Evolutionary conservation across 2,888 invertebrate genomes (phyloP).

Genomic region (Chironomus riparius): DNA sequence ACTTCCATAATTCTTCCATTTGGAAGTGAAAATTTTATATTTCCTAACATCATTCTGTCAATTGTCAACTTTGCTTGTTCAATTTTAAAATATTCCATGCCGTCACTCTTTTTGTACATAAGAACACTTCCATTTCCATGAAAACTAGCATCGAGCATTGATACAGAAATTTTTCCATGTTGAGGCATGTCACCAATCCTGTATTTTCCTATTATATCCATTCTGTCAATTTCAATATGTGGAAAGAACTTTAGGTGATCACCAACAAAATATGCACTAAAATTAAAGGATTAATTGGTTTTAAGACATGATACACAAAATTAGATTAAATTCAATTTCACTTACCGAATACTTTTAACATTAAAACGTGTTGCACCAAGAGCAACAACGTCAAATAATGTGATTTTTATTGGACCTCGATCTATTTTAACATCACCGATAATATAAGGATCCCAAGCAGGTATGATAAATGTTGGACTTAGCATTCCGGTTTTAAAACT

Average conservation of each 20-base stretch:
- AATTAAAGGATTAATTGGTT: not conserved
- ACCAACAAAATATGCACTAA: not conserved
- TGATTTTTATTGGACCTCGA: not conserved
- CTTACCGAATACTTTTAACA: not conserved
- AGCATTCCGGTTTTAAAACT: not conserved
- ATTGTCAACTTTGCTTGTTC: not conserved
- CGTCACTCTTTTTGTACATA: not conserved
- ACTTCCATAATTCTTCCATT: not conserved
- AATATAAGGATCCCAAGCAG: not conserved
- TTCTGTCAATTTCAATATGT: not conserved
- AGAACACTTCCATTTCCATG: not conserved
- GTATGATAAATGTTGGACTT: not conserved
- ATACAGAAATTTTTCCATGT: not conserved
- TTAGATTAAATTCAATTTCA: too few species aligned
- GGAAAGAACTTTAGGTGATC: not conserved
- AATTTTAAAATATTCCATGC: not conserved
- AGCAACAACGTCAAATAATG: not conserved
- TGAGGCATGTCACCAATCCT: not conserved
- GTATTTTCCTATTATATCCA: not conserved
- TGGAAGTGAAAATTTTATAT: not conserved
- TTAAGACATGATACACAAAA: too few species aligned
- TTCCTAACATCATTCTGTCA: not conserved
- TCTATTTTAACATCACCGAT: not conserved
- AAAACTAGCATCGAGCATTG: not conserved
- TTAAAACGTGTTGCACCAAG: not conserved